Evolutionary conservation across 2,113 vertebrate species (phyloP), one percentile per base, ranked within the genome.

Genomic region (Dasypus novemcinctus): DNA sequence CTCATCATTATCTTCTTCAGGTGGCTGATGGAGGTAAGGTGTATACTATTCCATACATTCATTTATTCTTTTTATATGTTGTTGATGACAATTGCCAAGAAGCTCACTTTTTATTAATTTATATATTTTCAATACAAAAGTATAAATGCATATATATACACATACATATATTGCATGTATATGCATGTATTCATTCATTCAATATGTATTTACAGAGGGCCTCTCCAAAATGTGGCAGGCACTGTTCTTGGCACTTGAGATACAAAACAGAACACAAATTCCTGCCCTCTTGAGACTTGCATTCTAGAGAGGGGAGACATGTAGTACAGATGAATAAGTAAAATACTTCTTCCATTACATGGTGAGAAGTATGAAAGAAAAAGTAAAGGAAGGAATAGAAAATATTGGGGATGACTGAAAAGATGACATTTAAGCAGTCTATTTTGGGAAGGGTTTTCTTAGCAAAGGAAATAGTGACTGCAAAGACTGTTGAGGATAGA

Each of bases 231-330:
- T 72, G 38, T 63, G 25, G 46, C 11, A 91, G 52, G 21, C 20
- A 52, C 38, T 80, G n/a, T 76, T 90, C 23, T 25, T 80, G 25
- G 61, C 23, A 80, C 57, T 38, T 74, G 20, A 5, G 3, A 49
- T 71, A 54, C 18, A 90, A 90, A 96, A 76, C 33, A 43, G 25
- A 95, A 63, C 7, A 90, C 54, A 89, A 31, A 95, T 78, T 74
- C 31, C 80, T 86, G 64, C 5, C 3, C 17, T 63, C 1, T 0
- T 75, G 36, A 79, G 27, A 87, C 43, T 61, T 75, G 75, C 59
- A 10, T 54, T 84, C 14, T 36, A 79, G 71, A 25, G 25, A 57
- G n/a, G 33, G 46, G 8, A 90, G n/a, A 82, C 66, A 66, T 18
- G 46, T 23, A 91, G 46, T 49, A 66, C 91, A 89, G 33, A 64